A percentile compares a stretch with the other conserved stretches of the same genome.
Conservation (phyloP, 2,888 invertebrate genomes). For the Drosophila antonietae region DNA sequence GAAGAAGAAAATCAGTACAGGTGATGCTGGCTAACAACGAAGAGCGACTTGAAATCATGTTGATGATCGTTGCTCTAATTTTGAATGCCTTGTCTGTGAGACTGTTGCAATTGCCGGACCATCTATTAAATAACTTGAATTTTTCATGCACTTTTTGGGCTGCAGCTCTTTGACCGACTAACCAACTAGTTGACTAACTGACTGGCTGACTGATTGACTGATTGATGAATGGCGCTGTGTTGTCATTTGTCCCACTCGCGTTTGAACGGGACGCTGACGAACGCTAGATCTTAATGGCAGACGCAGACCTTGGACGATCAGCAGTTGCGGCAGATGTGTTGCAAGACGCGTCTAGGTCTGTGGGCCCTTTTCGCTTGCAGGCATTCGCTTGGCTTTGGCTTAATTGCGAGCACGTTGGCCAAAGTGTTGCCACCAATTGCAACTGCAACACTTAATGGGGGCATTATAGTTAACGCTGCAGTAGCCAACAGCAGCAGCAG, state of each 20-base stretch:
- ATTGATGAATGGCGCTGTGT: slow-evolving; percentile 17
- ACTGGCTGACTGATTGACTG: slow-evolving; percentile 9
- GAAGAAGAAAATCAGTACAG: slow-evolving; percentile 9
- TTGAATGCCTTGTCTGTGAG: slow-evolving; percentile 8
- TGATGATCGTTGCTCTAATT: slow-evolving; percentile 36
- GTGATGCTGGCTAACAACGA: slow-evolving; percentile 17
- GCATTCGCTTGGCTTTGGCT: slow-evolving; percentile 38
- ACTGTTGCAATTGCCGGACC: slow-evolving; percentile 48
- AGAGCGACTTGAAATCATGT: slow-evolving; percentile 10
- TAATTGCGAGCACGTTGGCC: slow-evolving; percentile 51
- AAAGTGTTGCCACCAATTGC: slow-evolving; percentile 64
- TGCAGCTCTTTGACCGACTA: slow-evolving; percentile 35
- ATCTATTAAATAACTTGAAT: slow-evolving; percentile 49
- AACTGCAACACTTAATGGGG: slow-evolving; percentile 71
- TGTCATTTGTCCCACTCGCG: slow-evolving; percentile 59
- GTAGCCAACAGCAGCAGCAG: slow-evolving; percentile 26
- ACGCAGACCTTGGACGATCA: slow-evolving; percentile 39
- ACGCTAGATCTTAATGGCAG: slow-evolving; percentile 43
- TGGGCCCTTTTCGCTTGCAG: slow-evolving; percentile 35
- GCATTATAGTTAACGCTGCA: slow-evolving; percentile 23
- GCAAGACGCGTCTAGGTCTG: slow-evolving; percentile 30
- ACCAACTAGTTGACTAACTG: slow-evolving; percentile 9
- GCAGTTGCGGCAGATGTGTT: slow-evolving; percentile 34
- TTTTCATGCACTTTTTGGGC: slow-evolving; percentile 53
- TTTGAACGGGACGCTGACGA: slow-evolving; percentile 43